These are phyloP conservation scores for Drosophila subsilvestris DNA, from an alignment of 2,888 invertebrate genomes.

Conservation along the genomic window DNA sequence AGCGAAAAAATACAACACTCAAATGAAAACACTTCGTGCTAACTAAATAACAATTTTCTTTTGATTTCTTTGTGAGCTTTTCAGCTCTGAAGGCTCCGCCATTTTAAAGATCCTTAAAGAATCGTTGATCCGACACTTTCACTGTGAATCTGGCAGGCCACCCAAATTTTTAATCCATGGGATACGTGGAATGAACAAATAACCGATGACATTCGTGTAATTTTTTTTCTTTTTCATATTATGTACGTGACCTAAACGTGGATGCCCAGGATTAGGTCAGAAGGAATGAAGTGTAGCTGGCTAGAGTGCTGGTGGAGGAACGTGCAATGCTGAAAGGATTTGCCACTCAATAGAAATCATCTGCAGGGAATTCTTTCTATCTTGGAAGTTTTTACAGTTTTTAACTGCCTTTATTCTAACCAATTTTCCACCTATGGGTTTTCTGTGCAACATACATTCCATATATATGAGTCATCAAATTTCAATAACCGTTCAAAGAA, in stretches of 20 bases:
- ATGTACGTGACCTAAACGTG: slow-evolving; percentile 47
- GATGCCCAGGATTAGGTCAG: slow-evolving; percentile 44
- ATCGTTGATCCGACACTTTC: background rate
- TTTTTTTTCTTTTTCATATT: slow-evolving; percentile 36
- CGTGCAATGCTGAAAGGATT: slow-evolving; percentile 45
- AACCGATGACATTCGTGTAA: slow-evolving; percentile 35
- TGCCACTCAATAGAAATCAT: slow-evolving; percentile 17
- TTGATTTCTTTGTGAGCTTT: slow-evolving; percentile 16
- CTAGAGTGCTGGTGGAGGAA: slow-evolving; percentile 12
- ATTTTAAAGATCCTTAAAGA: slow-evolving; percentile 6
- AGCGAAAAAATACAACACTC: slow-evolving; percentile 35
- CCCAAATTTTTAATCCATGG: slow-evolving; percentile 19
- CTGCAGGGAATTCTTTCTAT: background rate
- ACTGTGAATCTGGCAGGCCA: slow-evolving; percentile 15
- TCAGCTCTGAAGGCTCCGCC: background rate
- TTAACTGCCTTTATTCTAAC: too few species aligned
- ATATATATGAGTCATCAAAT: too few species aligned
- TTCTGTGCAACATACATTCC: too few species aligned
- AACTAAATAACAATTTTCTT: slow-evolving; percentile 26
- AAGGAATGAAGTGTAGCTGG: slow-evolving; percentile 29
- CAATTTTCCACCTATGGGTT: too few species aligned
- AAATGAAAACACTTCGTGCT: slow-evolving; percentile 19
- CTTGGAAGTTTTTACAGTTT: too few species aligned
- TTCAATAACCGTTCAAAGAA: too few species aligned
- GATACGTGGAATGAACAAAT: slow-evolving; percentile 25